Percentiles rank a stretch among this genome's conserved stretches.
phyloP scores from a whole-genome alignment of 2,797 vertebrate genomes.

The Melanotaenia boesemani region DNA sequence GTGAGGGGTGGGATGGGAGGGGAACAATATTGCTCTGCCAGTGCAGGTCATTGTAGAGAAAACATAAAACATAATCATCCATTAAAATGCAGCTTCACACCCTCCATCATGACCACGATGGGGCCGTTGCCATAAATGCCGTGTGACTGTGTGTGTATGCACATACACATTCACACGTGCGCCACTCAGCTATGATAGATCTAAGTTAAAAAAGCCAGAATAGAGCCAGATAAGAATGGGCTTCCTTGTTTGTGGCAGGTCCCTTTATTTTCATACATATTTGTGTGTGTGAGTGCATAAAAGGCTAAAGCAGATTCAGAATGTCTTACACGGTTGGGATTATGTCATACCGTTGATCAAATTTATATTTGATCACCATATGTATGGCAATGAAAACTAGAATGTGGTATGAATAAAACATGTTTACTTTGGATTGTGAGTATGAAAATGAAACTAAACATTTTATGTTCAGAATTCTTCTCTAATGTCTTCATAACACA shows the following conservation, averaged over 20 bases:
- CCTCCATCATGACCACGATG: constrained; percentile 73
- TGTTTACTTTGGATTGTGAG: constrained; percentile 19
- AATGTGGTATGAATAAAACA: constrained; percentile 32
- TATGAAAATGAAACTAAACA: not conserved
- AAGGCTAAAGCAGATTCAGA: not conserved
- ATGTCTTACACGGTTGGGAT: not conserved
- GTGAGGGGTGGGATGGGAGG: constrained; percentile 31
- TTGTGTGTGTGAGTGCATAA: not conserved
- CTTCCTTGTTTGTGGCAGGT: constrained; percentile 39
- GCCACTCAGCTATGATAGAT: constrained; percentile 55
- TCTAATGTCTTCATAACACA: too few relatives aligned
- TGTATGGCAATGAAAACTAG: constrained; percentile 15
- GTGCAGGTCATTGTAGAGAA: constrained; percentile 76
- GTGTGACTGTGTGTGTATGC: constrained; percentile 28
- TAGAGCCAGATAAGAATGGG: constrained; percentile 24
- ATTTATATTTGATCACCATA: constrained; percentile 19
- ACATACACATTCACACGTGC: constrained; percentile 33
- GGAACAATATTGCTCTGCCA: constrained; percentile 71
- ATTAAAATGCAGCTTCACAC: constrained; percentile 85
- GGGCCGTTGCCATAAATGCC: constrained; percentile 70
- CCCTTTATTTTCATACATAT: constrained; percentile 35
- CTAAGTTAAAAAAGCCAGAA: constrained; percentile 40
- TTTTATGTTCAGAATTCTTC: not conserved
- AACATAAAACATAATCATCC: constrained; percentile 82
- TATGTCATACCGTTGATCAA: constrained; percentile 10